Conservation (phyloP, 2,888 invertebrate genomes). For the Hecatera dysodea region DNA sequence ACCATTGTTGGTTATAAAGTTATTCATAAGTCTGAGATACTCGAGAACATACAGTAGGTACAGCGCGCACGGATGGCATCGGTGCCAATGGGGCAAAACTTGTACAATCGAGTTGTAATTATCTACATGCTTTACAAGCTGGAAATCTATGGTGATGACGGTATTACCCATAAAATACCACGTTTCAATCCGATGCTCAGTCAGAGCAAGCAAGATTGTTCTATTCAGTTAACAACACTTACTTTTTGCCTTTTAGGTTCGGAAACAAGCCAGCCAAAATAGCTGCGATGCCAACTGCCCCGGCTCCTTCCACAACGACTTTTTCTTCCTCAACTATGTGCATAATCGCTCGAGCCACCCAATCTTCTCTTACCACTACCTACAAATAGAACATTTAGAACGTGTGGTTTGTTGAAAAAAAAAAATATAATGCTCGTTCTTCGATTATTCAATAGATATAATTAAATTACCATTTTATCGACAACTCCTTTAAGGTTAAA, state of each 20-base stretch:
- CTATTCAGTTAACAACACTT: constrained; percentile 58
- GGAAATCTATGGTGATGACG: neutral
- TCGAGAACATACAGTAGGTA: no score
- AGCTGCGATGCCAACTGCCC: constrained; percentile 95
- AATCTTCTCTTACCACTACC: constrained; percentile 96
- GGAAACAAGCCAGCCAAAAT: constrained; percentile 95
- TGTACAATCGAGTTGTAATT: no score
- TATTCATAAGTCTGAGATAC: neutral
- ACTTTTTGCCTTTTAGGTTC: constrained; percentile 96
- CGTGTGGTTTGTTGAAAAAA: neutral
- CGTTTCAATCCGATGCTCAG: neutral
- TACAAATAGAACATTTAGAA: constrained; percentile 65
- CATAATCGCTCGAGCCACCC: constrained; percentile 95
- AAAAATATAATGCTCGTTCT: neutral
- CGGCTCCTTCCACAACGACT: constrained; percentile 97
- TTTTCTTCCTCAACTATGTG: constrained; percentile 95
- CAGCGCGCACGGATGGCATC: no score
- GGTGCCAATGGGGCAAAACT: neutral
- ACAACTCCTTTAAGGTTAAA: constrained; percentile 81
- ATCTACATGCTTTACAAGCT: neutral
- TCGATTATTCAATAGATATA: constrained; percentile 3
- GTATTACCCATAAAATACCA: neutral
- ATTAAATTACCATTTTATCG: constrained; percentile 83
- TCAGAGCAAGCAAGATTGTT: neutral
- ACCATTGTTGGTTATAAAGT: neutral